These are phyloP conservation scores for Thereva nobilitata DNA, from an alignment of 2,888 invertebrate genomes.

Conservation along the genomic window DNA sequence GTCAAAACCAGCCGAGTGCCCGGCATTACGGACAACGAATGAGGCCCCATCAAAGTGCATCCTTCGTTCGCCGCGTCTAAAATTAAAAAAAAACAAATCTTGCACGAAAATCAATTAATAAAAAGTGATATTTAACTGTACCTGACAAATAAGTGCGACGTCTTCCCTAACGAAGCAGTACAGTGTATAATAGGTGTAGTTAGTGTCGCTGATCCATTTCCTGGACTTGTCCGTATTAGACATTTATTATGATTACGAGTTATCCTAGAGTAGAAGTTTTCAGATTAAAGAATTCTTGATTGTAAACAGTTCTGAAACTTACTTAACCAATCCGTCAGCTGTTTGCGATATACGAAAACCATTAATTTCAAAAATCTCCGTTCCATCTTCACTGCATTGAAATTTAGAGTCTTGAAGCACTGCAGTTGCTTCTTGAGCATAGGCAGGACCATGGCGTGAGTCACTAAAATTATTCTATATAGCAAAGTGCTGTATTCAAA, in stretches of 20 bases:
- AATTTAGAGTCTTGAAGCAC: conserved; percentile 75
- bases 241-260: conserved; percentile 73
- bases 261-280: conserved; percentile 45
- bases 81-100: background rate
- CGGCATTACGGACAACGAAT: conserved; percentile 87
- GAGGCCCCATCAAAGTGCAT: conserved; percentile 89
- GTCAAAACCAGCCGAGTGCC: conserved; percentile 89
- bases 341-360: conserved; percentile 84
- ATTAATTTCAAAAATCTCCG: conserved; percentile 86
- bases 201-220: conserved; percentile 82
- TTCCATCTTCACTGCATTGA: conserved; percentile 80
- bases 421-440: conserved; percentile 75
- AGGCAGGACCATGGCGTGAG: conserved; percentile 73
- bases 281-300: background rate
- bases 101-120: conserved; percentile 18
- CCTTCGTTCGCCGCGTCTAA: conserved; percentile 79
- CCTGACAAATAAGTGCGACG: conserved; percentile 73
- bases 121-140: conserved; percentile 46
- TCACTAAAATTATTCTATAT: conserved; percentile 58
- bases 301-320: conserved; percentile 43
- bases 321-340: conserved; percentile 83
- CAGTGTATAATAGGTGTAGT: conserved; percentile 85
- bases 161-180: conserved; percentile 82
- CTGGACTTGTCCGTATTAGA: conserved; percentile 80
- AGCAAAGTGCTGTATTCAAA: background rate